Evolutionary conservation across 1,140 invertebrate genomes (phyloP), one percentile per base, ranked within the genome.

Genomic region (Meloidogyne exigua): DNA sequence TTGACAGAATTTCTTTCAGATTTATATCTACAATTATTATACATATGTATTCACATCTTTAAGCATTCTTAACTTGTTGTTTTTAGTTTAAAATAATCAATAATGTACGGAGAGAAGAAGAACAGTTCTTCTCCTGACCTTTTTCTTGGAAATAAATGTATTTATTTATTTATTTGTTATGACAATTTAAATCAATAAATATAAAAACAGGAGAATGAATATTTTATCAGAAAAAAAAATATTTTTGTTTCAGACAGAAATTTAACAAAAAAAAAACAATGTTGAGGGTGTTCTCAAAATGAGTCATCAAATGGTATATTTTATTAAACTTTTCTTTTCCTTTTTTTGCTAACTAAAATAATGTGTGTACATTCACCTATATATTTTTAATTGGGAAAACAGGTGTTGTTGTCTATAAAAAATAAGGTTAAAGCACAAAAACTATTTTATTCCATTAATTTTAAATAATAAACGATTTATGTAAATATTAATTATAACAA

Each of bases 121-220:
- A 3, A n/a, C n/a, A n/a, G n/a, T 12, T n/a, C 18, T 57, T 57
- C 49, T n/a, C 49, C 49, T 57, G 49, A 57, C 49, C 49, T 57
- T 57, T 57, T 57, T 57, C 49, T 57, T 57, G 49, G 49, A 57
- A 57, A 57, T 39, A 39, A n/a, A n/a, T n/a, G n/a, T n/a, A n/a
- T n/a, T n/a, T n/a, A 3, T 32, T 3, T 32, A 32, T 32, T 32
- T 39, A 39, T 39, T 39, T 39, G 10, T n/a, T 57, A 57, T 57
- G 49, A 57, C 49, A 18, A 57, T n/a, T n/a, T n/a, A n/a, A 57
- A 57, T 57, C 49, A 32, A 32, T 32, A 32, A 32, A 32, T 3
- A 32, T 32, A 3, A 32, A 32, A 32, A 2, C 7, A 32, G 28
- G 28, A 32, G 7, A 32, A 32, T 32, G 28, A 32, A 32, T 3